phyloP scores from a whole-genome alignment of 2,113 vertebrate genomes.

The Arenaria interpres region DNA sequence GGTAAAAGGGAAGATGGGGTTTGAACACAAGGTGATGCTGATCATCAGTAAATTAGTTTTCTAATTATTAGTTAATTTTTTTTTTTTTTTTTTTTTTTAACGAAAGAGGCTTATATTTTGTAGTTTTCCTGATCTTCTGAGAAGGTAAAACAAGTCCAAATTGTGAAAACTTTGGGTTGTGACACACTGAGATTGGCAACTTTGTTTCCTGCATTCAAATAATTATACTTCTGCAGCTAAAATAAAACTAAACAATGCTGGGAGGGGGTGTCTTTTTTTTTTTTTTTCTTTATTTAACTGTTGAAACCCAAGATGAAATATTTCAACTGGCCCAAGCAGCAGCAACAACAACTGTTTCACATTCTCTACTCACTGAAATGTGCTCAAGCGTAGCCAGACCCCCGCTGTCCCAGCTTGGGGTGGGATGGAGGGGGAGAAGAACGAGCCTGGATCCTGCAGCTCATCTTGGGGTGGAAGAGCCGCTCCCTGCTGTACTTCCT shows the following conservation, averaged over 20 bases:
- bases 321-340: not conserved
- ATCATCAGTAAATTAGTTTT: not conserved
- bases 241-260: constrained; percentile 8
- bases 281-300: not conserved
- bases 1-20: rapidly evolving
- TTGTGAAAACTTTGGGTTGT: not conserved
- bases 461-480: not conserved
- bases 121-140: not conserved
- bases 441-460: not conserved
- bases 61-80: not conserved
- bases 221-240: not conserved
- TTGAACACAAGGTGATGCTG: not conserved
- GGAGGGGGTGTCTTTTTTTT: not conserved
- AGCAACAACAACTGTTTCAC: constrained; percentile 15
- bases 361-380: constrained; percentile 37
- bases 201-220: not conserved
- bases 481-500: not conserved
- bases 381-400: not conserved
- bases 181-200: not conserved
- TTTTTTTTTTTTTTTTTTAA: not conserved
- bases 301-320: constrained; percentile 33
- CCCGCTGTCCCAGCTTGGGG: not conserved
- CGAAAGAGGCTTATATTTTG: not conserved
- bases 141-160: not conserved
- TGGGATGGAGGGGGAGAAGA: constrained; percentile 9